Conservation (phyloP, 2,888 invertebrate genomes). For the Melanotus villosus region DNA sequence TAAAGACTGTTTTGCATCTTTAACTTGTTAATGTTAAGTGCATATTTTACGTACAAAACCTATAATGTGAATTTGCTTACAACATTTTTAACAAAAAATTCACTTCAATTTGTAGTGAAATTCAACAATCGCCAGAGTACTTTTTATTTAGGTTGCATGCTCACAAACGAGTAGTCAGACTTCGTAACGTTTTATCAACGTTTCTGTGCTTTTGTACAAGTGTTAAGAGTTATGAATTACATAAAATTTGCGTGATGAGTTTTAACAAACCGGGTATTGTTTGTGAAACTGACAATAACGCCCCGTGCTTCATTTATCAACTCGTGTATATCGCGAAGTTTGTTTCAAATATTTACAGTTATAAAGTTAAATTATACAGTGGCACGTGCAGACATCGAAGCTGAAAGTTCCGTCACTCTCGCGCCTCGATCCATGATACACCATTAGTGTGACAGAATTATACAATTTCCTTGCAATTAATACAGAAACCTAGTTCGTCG, state of each 20-base stretch:
- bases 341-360: conserved; percentile 12
- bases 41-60: too few relatives aligned
- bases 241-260: conserved; percentile 16
- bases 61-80: too few relatives aligned
- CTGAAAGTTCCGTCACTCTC: neutral
- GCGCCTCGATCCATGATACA: neutral
- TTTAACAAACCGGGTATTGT: conserved; percentile 11
- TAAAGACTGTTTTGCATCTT: too few relatives aligned
- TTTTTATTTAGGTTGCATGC: too few relatives aligned
- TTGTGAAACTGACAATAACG: conserved; percentile 4
- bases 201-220: neutral
- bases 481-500: conserved; percentile 3
- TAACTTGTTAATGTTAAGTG: too few relatives aligned
- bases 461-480: conserved; percentile 15
- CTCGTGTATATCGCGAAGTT: conserved; percentile 9
- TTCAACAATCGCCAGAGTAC: too few relatives aligned
- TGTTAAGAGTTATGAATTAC: conserved; percentile 14
- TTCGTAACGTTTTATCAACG: neutral
- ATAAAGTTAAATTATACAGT: conserved; percentile 1
- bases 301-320: conserved; percentile 7
- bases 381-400: conserved; percentile 14
- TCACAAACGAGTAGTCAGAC: too few relatives aligned
- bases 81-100: too few relatives aligned
- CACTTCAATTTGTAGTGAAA: too few relatives aligned
- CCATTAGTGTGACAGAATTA: neutral